Evolutionary conservation across 2,113 vertebrate species (phyloP).

Genomic region (Actenoides lindsayi): DNA sequence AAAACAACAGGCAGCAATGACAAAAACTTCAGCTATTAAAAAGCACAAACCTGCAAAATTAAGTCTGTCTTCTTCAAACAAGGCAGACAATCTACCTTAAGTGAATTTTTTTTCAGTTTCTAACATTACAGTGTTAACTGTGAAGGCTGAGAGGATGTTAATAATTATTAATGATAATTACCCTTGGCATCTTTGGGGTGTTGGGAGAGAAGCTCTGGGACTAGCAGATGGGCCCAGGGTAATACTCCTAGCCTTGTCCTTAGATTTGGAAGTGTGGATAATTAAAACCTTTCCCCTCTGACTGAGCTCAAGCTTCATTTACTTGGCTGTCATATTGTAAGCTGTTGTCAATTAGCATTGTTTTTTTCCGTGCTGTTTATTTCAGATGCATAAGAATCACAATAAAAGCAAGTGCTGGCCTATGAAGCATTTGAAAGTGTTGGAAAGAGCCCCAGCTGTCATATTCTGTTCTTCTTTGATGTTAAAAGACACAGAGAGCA

Average conservation of each 20-base stretch:
- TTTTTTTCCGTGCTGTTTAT: slow-evolving; percentile 1
- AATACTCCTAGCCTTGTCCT: neutral
- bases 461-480: neutral
- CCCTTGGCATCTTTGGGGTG: neutral
- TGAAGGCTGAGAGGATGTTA: neutral
- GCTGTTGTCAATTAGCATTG: slow-evolving; percentile 37
- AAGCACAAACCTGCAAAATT: neutral
- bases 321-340: neutral
- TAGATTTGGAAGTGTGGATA: neutral
- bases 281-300: slow-evolving; percentile 25
- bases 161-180: neutral
- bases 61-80: neutral
- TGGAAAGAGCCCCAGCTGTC: neutral
- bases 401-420: neutral
- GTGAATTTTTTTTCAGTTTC: neutral
- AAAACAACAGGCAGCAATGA: neutral
- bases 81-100: neutral
- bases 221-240: neutral
- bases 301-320: neutral
- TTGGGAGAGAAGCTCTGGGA: neutral
- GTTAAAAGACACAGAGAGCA: neutral
- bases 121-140: neutral
- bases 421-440: neutral
- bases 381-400: slow-evolving; percentile 14
- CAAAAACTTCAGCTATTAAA: neutral